A percentile compares a stretch with the other conserved stretches of the same genome.
Evolutionary conservation across 2,797 vertebrate genomes (phyloP).

Genomic region (Ataeniobius toweri): DNA sequence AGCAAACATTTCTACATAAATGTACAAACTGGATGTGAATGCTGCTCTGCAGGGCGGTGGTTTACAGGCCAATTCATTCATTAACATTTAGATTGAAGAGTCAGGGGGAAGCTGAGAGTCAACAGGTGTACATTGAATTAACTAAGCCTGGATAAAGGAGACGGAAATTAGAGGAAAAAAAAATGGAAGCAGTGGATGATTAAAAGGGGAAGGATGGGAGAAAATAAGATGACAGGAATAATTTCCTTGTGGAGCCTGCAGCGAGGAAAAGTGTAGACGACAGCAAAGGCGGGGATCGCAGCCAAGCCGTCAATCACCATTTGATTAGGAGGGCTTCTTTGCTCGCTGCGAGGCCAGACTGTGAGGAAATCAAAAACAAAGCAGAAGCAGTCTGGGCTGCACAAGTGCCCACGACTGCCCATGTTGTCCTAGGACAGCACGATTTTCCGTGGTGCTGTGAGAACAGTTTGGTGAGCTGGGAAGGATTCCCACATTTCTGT

Average conservation of each 20-base stretch:
- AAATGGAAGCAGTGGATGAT: conserved; percentile 47
- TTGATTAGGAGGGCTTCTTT: conserved; percentile 56
- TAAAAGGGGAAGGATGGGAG: conserved; percentile 36
- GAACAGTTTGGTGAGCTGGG: conserved; percentile 59
- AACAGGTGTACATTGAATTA: conserved; percentile 63
- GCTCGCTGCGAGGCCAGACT: conserved; percentile 37
- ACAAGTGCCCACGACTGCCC: conserved; percentile 45
- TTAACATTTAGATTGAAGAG: conserved; percentile 77
- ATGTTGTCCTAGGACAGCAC: conserved; percentile 46
- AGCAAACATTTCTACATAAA: conserved; percentile 25
- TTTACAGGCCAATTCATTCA: conserved; percentile 41
- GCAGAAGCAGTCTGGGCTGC: conserved; percentile 40
- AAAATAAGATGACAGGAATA: conserved; percentile 43
- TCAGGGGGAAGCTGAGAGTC: conserved; percentile 42
- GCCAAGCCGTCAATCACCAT: conserved; percentile 55
- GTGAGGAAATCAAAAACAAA: conserved; percentile 51
- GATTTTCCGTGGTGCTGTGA: conserved; percentile 30
- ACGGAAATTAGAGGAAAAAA: conserved; percentile 50
- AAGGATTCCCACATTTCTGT: conserved; percentile 49
- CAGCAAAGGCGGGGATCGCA: conserved; percentile 47
- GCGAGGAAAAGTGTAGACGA: conserved; percentile 54
- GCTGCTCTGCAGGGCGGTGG: conserved; percentile 1
- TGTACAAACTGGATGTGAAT: conserved; percentile 19
- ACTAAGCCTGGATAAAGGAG: conserved; percentile 43
- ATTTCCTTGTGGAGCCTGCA: conserved; percentile 49